Conservation (phyloP, 2,888 invertebrate genomes). For the Dorcus parallelipipedus region DNA sequence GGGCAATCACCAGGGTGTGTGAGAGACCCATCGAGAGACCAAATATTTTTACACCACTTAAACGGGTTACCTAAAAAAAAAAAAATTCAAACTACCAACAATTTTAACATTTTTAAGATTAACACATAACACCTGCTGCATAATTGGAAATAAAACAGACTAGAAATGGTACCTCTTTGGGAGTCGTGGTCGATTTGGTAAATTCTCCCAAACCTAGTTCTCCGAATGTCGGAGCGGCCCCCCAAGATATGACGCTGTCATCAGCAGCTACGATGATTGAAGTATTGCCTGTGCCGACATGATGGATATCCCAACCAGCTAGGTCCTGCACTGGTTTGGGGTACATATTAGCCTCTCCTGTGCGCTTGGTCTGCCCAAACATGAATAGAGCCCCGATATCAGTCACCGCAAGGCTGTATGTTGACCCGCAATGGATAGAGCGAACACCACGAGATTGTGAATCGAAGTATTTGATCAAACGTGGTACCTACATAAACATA, state of each 20-base stretch:
- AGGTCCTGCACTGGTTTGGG: conserved; percentile 92
- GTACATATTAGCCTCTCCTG: conserved; percentile 95
- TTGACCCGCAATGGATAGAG: conserved; percentile 78
- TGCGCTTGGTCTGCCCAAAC: conserved; percentile 89
- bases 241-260: conserved; percentile 88
- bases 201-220: conserved; percentile 90
- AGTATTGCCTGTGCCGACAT: conserved; percentile 78
- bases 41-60: conserved; percentile 73
- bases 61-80: conserved; percentile 51
- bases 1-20: conserved; percentile 72
- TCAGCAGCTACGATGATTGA: conserved; percentile 87
- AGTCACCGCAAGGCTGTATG: conserved; percentile 82
- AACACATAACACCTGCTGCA: not conserved
- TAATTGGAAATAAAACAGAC: not conserved
- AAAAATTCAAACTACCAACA: conserved; percentile 14
- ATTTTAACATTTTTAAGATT: too few species aligned
- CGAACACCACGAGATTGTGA: conserved; percentile 79
- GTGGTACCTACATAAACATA: conserved; percentile 45
- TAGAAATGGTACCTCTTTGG: conserved; percentile 68
- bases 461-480: conserved; percentile 87
- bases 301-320: conserved; percentile 88
- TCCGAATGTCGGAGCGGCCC: conserved; percentile 90
- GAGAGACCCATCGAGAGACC: conserved; percentile 82
- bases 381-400: conserved; percentile 72
- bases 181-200: conserved; percentile 80